Base-by-base conservation (phyloP, 2,113 vertebrate genomes). In the Motacilla tschutschensis region DNA sequence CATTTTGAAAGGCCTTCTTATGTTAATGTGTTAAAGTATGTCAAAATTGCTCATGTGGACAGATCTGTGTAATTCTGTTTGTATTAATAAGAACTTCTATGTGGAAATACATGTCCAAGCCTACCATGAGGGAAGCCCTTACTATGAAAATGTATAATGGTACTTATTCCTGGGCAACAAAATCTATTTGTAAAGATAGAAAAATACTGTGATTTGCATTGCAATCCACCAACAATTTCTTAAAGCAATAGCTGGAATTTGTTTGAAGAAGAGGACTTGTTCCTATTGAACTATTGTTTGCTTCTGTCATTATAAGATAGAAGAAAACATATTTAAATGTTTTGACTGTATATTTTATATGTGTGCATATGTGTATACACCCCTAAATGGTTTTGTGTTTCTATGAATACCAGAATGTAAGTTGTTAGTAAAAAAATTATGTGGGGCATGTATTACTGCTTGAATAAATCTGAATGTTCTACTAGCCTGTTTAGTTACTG, bases 291-390 rank as follows among this genome's bases (percentile, higher is more conserved):
- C 9, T 62, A 10, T 43, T 5, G 2, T 51, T 51, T 66, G 21
- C 7, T 81, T 86, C 7, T 51, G 46, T 65, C 10, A 7, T 15
- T 67, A 2, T 6, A 60, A 78, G 12, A 29, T 7, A 60, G 12
- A 47, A 83, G 33, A 79, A 85, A 46, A 15, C 1, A 4, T 40
- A 54, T 35, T 79, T 46, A 40, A 67, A n/a, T 53, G 1, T 77
- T 89, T 72, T 48, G 4, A 29, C 15, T 82, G 1, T 24, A 2
- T 47, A n/a, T 82, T 46, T 35, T 29, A 8, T 53, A 8, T 26
- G 3, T 26, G 8, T 29, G 9, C 19, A 18, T 31, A 13, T 28
- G 7, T 29, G 14, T n/a, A 24, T 2, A 40, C 0, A 20, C 8
- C 40, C 2, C 11, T 5, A 29, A n/a, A 14, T 65, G 2, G 48